Base-by-base conservation (phyloP, 2,113 vertebrate genomes). In the Phainopepla nitens region DNA sequence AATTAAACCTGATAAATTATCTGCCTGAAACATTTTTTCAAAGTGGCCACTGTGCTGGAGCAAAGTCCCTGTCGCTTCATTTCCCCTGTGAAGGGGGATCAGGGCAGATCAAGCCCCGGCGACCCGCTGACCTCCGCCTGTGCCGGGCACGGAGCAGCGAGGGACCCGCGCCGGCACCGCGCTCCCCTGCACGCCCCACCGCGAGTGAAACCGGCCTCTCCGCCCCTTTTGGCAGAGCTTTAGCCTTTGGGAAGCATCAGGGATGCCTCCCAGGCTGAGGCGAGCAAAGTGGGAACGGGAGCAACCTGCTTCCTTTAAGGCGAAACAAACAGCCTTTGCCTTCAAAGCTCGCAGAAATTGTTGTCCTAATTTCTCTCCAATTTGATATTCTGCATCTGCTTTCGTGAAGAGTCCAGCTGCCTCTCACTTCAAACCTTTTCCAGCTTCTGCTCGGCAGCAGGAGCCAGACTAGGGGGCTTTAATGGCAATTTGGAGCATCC, bases 1-100 rank as follows among this genome's bases (percentile, higher is more conserved):
- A 98, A 99, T 99, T 98, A 98, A 98, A 98, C 98, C 97, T 92
- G 95, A 98, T 98, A 98, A 98, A 98, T 98, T 97, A 97, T 96
- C 97, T 98, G 96, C 96, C 96, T 94, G 85, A 96, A 97, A 98
- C 94, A 94, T 96, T 97, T 97, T 97, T 98, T 97, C 97, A 98
- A 98, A 98, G 97, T 97, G 94, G 97, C 97, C 97, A 97, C 95
- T 97, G 97, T 97, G 96, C 94, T 97, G 97, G 97, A 96, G 97
- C 97, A 93, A 98, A 98, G 97, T 97, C 96, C 35, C 97, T 95
- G 97, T 97, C 97, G 88, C 97, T 97, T 97, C 95, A 97, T 97
- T 97, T 97, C 95, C 97, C 96, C 95, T 94, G 82, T 97, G 96
- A 97, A 95, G 94, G 94, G 80, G 88, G 96, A 96, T 96, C 88